Evolutionary conservation across 2,888 invertebrate genomes (phyloP).

Genomic region (Coelinius sp.): DNA sequence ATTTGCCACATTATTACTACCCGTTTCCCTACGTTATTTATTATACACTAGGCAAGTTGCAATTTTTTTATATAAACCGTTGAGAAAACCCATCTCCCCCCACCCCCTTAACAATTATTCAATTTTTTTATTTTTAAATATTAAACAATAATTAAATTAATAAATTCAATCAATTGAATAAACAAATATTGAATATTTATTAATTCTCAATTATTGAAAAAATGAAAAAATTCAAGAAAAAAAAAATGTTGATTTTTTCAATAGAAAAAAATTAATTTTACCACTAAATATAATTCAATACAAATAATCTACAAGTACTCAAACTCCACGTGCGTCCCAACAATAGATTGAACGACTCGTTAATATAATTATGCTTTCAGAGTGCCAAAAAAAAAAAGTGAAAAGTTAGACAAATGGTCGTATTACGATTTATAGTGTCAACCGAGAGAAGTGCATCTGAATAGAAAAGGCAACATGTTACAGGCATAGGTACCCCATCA

Average conservation of each 20-base stretch:
- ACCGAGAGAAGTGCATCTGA: neutral
- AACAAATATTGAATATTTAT: too few species aligned
- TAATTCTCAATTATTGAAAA: too few species aligned
- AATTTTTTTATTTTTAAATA: too few species aligned
- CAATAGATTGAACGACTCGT: conserved; percentile 26
- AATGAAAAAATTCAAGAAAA: neutral
- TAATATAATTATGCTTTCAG: conserved; percentile 19
- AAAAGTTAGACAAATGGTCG: conserved; percentile 19
- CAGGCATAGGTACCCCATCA: neutral
- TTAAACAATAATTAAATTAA: too few species aligned
- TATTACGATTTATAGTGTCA: conserved; percentile 27
- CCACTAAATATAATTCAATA: neutral
- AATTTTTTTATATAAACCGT: neutral
- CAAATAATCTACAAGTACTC: neutral
- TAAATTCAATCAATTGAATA: too few species aligned
- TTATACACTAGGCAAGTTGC: conserved; percentile 27
- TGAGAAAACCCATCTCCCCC: conserved; percentile 9
- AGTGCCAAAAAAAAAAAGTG: conserved; percentile 4
- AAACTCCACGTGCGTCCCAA: neutral
- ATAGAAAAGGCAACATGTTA: conserved; percentile 16
- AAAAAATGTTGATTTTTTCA: too few species aligned
- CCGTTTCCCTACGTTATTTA: conserved; percentile 53
- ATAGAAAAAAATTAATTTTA: too few species aligned
- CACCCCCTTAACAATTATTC: neutral
- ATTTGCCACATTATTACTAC: conserved; percentile 57